Percentiles rank a stretch among this genome's conserved stretches.
phyloP scores from a whole-genome alignment of 2,113 vertebrate genomes.

The Romanogobio albipinnatus region DNA sequence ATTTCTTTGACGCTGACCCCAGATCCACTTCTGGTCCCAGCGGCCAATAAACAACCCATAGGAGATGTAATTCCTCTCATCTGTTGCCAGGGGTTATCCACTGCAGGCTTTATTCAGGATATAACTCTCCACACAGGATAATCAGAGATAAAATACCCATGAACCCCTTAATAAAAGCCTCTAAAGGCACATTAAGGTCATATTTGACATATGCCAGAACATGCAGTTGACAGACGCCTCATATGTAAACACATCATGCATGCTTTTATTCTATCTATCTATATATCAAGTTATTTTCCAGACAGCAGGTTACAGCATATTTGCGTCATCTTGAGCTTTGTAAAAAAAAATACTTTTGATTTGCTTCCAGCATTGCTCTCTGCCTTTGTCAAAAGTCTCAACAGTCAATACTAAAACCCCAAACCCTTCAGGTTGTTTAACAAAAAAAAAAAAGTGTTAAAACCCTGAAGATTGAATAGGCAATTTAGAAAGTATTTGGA shows the following conservation, averaged over 20 bases:
- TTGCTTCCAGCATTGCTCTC: conserved; percentile 8
- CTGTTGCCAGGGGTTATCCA: conserved; percentile 1
- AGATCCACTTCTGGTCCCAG: conserved; percentile 6
- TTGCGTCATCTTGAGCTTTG: neutral
- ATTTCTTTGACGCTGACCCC: conserved; percentile 11
- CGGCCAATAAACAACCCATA: neutral
- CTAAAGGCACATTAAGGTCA: neutral
- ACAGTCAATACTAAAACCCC: neutral
- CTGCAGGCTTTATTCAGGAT: neutral
- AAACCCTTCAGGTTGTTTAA: neutral
- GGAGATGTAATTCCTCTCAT: neutral
- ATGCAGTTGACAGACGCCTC: neutral
- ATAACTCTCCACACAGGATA: conserved; percentile 1
- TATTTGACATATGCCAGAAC: conserved; percentile 15
- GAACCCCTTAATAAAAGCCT: neutral
- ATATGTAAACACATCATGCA: conserved; percentile 5
- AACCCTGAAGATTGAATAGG: neutral
- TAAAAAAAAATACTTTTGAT: conserved; percentile 8
- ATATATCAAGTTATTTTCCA: neutral
- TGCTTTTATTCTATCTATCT: neutral
- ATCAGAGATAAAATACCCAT: neutral
- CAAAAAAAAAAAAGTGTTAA: neutral
- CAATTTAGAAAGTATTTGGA: too few relatives aligned
- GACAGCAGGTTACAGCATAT: neutral
- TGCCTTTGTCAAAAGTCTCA: conserved; percentile 19